A percentile compares a stretch with the other conserved stretches of the same genome.
Conservation (phyloP, 35 echinoderm and acorn worm genomes). For the Stichopus chloronotus region DNA sequence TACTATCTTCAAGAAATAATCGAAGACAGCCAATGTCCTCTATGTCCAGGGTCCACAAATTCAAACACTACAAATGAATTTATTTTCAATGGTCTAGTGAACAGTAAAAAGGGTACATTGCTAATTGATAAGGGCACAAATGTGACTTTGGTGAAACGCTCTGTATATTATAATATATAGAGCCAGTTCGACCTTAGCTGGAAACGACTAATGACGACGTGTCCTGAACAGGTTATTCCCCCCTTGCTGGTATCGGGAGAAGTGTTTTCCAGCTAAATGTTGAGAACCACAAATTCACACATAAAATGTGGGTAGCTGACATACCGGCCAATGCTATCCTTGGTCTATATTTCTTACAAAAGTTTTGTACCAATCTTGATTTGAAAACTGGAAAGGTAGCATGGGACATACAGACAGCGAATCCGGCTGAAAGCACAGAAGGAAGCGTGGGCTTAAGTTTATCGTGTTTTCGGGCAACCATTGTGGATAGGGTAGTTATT, state of each 20-base stretch:
- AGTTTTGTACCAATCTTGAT: conserved; percentile 20
- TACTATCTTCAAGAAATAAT: conserved; percentile 1
- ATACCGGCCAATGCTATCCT: too few relatives aligned
- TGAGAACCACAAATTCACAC: neutral
- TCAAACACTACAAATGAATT: neutral
- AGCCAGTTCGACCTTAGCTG: neutral
- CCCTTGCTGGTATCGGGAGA: neutral
- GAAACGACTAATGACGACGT: neutral
- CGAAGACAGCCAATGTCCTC: neutral
- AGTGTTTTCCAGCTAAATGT: neutral
- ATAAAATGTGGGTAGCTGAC: conserved; percentile 2
- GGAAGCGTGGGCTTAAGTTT: too few relatives aligned
- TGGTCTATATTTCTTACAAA: too few relatives aligned
- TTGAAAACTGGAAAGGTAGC: too few relatives aligned
- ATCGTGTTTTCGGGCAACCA: too few relatives aligned
- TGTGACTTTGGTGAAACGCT: conserved; percentile 24
- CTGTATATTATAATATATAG: conserved; percentile 51
- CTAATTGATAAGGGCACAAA: conserved; percentile 48
- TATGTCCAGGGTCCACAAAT: neutral
- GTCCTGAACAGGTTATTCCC: too few relatives aligned
- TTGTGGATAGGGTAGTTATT: too few relatives aligned
- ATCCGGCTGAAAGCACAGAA: too few relatives aligned
- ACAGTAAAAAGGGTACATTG: conserved; percentile 27
- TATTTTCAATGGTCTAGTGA: conserved; percentile 16
- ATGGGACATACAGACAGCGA: too few relatives aligned